A percentile compares a stretch with the other conserved stretches of the same genome.
These are phyloP conservation scores for Diadromus collaris DNA, from an alignment of 2,888 invertebrate species.

Conservation along the genomic window DNA sequence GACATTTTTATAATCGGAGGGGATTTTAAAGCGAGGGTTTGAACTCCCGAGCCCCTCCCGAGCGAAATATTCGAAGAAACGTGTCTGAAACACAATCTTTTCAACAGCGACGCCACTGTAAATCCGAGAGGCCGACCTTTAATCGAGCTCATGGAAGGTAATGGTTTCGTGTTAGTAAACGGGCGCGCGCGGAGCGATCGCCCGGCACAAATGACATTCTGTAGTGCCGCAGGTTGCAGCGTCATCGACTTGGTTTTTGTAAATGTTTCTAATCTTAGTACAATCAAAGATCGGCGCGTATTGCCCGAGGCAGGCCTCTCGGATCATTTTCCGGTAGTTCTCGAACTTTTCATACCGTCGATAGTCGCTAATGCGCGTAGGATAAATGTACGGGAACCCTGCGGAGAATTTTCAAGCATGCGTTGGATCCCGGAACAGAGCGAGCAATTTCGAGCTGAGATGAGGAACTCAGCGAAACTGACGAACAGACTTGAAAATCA, in stretches of 20 bases:
- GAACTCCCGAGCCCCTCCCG: slow-evolving; percentile 1
- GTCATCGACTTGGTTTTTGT: slow-evolving; percentile 24
- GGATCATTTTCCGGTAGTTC: slow-evolving; percentile 18
- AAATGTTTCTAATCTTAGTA: not conserved
- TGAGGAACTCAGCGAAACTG: not conserved
- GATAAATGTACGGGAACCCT: not conserved
- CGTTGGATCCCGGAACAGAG: not conserved
- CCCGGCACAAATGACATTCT: slow-evolving; percentile 12
- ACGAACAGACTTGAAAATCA: not conserved
- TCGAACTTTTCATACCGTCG: not conserved
- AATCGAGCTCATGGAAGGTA: slow-evolving; percentile 10
- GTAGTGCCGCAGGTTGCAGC: not conserved
- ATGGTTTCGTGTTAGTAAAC: slow-evolving; percentile 10
- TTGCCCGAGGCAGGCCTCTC: not conserved
- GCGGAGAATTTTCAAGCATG: not conserved
- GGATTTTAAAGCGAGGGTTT: slow-evolving; percentile 24
- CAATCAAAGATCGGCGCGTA: not conserved
- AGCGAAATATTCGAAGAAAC: slow-evolving; percentile 14
- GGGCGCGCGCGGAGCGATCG: slow-evolving; percentile 15
- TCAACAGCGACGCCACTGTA: slow-evolving; percentile 4
- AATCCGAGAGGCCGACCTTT: slow-evolving; percentile 22
- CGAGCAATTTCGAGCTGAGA: not conserved
- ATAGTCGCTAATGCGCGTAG: not conserved
- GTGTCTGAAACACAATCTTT: not conserved
- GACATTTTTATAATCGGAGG: not conserved